Evolutionary conservation across 92 coral and sea anemone species (phyloP), one percentile per base, ranked within the genome.

Genomic region (Muricea muricata): DNA sequence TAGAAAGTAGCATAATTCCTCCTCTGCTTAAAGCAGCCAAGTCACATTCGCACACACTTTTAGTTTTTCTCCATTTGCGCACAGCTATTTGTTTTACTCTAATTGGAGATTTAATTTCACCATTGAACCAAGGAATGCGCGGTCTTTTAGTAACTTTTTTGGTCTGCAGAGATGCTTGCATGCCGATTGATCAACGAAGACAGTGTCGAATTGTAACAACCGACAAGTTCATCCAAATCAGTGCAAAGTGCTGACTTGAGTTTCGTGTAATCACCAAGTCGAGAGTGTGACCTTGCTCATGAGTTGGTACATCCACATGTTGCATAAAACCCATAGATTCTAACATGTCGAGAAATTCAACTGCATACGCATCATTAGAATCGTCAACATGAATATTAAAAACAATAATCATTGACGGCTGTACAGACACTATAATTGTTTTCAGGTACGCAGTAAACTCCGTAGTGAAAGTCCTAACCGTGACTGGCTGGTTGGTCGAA

Each of bases 51-150:
- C 56, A 11, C 15, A 7, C 70, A 61, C 10, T 4, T 18, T 61
- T 61, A 61, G 70, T 4, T 7, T 30, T 31, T 61, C 70, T 61
- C 70, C 70, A 61, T 61, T 18, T 61, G 9, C 70, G 70, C 70
- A 11, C 70, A 31, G 70, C 70, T 3, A 7, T 3, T 18, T 32
- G 12, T 61, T 32, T 11, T 18, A 7, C 17, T 20, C 56, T 11
- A 7, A 7, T 48, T 11, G 56, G 13, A 61, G 12, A 30, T 61
- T 32, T 61, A 15, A 61, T 15, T 61, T 25, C 70, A 10, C 7
- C 15, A 20, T 11, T 7, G 37, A 61, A 61, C 70, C 70, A 61
- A 4, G 70, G 70, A 31, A 61, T 18, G 15, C 15, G 70, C 37
- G 70, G 70, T 32, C 70, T 61, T 13, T 4, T 4, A 7, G 15